A percentile compares a stretch with the other conserved stretches of the same genome.
These are phyloP conservation scores for Cygnus buccinator DNA, from an alignment of 2,113 vertebrate genomes.

Conservation along the genomic window DNA sequence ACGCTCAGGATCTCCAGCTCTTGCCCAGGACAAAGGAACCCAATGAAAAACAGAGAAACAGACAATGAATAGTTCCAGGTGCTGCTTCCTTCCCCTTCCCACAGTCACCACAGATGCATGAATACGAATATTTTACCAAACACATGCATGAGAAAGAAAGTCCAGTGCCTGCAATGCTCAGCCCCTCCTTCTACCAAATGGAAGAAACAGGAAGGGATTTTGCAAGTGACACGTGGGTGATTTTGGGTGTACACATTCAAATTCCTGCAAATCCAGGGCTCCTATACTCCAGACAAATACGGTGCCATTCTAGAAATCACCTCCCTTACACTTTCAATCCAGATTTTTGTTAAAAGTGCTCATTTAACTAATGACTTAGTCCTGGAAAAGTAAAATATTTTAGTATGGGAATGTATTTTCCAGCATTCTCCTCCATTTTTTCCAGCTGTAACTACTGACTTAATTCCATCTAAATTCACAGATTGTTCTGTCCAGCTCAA, in stretches of 20 bases:
- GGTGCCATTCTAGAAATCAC: accelerated
- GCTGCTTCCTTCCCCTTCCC: not conserved
- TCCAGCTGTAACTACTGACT: not conserved
- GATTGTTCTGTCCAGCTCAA: not conserved
- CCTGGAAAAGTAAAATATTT: not conserved
- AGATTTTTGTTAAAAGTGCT: not conserved
- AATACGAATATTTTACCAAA: slow-evolving; percentile 2
- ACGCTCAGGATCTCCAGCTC: slow-evolving; percentile 14
- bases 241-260: not conserved
- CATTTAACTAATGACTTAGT: not conserved
- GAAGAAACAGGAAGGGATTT: not conserved
- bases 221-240: not conserved
- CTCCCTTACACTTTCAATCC: not conserved
- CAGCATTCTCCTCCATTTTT: not conserved
- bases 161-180: not conserved
- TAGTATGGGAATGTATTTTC: not conserved
- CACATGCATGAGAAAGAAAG: not conserved
- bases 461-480: slow-evolving; percentile 1
- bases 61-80: slow-evolving; percentile 16
- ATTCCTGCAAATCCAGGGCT: not conserved
- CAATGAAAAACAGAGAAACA: not conserved
- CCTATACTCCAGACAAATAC: not conserved
- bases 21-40: slow-evolving; percentile 22
- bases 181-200: not conserved
- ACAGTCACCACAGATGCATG: not conserved